Percentiles rank a stretch among this genome's conserved stretches.
phyloP scores from a whole-genome alignment of 2,113 vertebrate genomes.

The Ursus arctos region DNA sequence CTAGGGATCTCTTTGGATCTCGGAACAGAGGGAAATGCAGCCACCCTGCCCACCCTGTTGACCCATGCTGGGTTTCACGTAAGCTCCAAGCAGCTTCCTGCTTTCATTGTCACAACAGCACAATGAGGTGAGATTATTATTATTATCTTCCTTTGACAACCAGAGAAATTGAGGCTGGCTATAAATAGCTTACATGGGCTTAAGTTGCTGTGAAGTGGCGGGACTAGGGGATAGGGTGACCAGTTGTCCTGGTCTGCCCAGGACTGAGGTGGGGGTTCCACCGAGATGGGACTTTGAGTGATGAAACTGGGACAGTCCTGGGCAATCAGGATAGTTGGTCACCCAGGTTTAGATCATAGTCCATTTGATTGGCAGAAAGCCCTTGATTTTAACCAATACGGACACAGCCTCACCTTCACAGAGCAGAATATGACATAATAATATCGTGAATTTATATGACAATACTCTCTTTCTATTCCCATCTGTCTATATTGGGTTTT shows the following conservation, averaged over 20 bases:
- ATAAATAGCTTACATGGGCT: neutral
- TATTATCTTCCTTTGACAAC: neutral
- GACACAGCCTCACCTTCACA: neutral
- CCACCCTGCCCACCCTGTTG: accelerated
- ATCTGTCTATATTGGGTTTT: neutral
- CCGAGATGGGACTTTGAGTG: neutral
- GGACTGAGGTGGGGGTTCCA: too few species aligned
- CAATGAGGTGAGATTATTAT: neutral
- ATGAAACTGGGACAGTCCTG: neutral
- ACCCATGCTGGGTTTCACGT: neutral
- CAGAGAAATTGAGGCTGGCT: neutral
- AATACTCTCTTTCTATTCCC: neutral
- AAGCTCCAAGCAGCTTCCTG: neutral
- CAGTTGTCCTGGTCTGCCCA: neutral
- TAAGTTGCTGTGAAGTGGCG: neutral
- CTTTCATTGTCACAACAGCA: neutral
- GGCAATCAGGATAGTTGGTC: neutral
- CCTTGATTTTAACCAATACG: neutral
- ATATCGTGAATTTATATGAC: neutral
- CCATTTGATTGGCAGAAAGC: neutral
- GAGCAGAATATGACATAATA: neutral
- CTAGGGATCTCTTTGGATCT: neutral
- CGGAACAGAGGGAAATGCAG: accelerated
- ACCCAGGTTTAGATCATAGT: neutral
- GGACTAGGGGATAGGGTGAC: neutral